Conservation (phyloP, 2,797 vertebrate genomes). For the Phyllotis vaccarum region DNA sequence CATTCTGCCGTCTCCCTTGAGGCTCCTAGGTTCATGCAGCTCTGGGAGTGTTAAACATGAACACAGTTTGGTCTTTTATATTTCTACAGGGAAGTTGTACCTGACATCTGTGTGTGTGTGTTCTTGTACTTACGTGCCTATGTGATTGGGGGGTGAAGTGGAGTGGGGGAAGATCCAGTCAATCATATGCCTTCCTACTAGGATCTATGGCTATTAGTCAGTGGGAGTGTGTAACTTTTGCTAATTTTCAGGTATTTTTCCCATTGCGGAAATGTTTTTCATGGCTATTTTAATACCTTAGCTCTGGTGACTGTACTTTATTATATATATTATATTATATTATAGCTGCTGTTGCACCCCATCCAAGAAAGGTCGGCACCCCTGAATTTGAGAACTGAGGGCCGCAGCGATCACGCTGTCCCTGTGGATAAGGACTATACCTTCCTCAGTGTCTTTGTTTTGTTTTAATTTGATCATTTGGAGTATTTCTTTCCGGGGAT, state of each 20-base stretch:
- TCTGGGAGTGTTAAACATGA: neutral
- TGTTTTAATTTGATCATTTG: neutral
- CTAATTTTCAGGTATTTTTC: neutral
- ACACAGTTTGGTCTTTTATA: neutral
- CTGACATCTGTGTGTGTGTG: accelerated
- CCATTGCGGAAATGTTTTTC: accelerated
- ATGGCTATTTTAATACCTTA: accelerated
- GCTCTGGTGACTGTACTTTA: accelerated
- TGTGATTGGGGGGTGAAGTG: neutral
- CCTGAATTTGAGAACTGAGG: neutral
- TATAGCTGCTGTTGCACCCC: too few species aligned
- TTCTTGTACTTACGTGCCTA: neutral
- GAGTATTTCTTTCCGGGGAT: too few species aligned
- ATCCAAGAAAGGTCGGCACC: neutral
- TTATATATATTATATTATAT: neutral
- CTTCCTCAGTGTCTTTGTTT: neutral
- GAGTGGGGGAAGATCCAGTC: accelerated
- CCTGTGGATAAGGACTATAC: accelerated
- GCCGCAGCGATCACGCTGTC: accelerated
- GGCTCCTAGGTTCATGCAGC: neutral
- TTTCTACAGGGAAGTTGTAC: neutral
- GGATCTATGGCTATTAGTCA: neutral
- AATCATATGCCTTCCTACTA: accelerated
- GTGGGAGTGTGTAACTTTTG: accelerated
- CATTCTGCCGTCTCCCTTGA: neutral